phyloP scores from a whole-genome alignment of 2,888 invertebrate genomes.

The Conistra vaccinii region DNA sequence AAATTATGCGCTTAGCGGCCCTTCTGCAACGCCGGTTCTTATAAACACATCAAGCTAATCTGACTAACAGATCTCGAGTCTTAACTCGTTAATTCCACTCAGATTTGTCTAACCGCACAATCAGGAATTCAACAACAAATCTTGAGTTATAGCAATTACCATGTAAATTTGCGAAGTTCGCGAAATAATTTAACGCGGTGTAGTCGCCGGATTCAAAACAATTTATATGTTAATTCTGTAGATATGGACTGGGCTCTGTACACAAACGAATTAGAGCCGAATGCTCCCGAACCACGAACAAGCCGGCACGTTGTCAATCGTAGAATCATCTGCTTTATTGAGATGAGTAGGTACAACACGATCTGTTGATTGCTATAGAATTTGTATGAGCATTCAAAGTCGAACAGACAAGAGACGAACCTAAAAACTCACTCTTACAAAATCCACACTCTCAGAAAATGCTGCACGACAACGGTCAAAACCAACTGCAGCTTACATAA shows the following conservation, averaged over 20 bases:
- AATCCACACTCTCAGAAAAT: background rate
- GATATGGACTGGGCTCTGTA: conserved; percentile 81
- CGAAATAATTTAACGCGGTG: conserved; percentile 90
- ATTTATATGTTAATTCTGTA: conserved; percentile 89
- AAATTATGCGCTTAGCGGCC: conserved; percentile 64
- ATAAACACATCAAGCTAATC: conserved; percentile 76
- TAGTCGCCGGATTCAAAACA: conserved; percentile 89
- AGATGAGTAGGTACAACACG: conserved; percentile 19
- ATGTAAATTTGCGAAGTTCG: conserved; percentile 90
- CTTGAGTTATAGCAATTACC: conserved; percentile 90
- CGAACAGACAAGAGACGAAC: background rate
- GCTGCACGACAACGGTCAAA: background rate
- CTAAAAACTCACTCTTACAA: background rate
- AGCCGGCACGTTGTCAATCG: conserved; percentile 56
- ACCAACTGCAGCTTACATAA: background rate
- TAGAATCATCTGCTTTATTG: conserved; percentile 36
- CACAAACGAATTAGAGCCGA: conserved; percentile 68
- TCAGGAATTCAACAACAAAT: conserved; percentile 88
- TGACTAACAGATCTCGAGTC: conserved; percentile 76
- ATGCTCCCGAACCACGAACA: conserved; percentile 51
- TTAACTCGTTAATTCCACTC: conserved; percentile 82
- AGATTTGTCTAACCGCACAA: conserved; percentile 86
- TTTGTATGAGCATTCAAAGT: background rate
- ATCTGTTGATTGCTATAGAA: conserved; percentile 1
- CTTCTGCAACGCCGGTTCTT: conserved; percentile 62